phyloP scores from a whole-genome alignment of 2,888 invertebrate genomes.

The Aleiodes alternator region DNA sequence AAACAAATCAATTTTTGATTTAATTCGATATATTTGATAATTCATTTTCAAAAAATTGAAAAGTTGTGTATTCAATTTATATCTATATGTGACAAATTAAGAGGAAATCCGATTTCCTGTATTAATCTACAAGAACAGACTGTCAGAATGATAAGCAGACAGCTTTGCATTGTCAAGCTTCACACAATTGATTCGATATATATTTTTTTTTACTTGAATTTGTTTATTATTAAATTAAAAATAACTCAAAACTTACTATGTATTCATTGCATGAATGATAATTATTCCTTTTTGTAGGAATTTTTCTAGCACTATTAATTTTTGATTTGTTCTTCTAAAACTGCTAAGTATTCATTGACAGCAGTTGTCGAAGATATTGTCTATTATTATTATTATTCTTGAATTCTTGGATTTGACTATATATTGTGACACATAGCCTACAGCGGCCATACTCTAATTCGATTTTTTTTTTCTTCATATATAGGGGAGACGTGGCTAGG shows the following conservation, averaged over 20 bases:
- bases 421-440: not conserved
- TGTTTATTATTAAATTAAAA: not conserved
- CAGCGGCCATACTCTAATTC: not conserved
- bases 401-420: not conserved
- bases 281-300: not conserved
- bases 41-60: no score
- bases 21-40: not conserved
- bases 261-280: conserved; percentile 36
- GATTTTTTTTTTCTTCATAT: not conserved
- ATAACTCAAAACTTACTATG: conserved; percentile 35
- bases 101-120: conserved; percentile 35
- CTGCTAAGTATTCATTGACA: conserved; percentile 17
- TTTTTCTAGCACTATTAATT: not conserved
- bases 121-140: not conserved
- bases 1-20: no score
- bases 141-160: conserved; percentile 13
- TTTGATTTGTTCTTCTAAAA: not conserved
- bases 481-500: no score
- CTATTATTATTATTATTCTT: not conserved
- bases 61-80: not conserved
- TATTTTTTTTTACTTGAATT: no score
- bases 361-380: conserved; percentile 1
- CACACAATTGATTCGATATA: not conserved
- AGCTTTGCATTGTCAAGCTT: conserved; percentile 32
- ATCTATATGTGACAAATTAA: not conserved